phyloP scores from a whole-genome alignment of 53 echinoderm and acorn worm genomes.

The Patiria pectinifera region DNA sequence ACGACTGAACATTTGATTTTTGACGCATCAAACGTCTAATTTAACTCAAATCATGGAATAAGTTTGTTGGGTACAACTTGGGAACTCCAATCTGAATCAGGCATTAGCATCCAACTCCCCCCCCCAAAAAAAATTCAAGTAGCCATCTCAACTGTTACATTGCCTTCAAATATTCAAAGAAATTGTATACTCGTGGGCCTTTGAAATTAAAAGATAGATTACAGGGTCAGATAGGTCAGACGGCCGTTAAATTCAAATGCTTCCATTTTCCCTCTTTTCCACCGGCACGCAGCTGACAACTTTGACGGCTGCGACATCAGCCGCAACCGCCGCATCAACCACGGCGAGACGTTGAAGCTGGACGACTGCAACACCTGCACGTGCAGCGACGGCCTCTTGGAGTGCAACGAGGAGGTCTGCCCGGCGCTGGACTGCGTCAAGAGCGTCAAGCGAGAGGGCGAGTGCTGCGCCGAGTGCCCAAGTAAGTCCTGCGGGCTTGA shows the following conservation, averaged over 20 bases:
- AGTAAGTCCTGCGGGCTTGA: not conserved
- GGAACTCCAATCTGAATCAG: no score
- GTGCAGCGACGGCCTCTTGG: conserved; percentile 22
- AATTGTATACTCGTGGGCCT: no score
- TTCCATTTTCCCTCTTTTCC: not conserved
- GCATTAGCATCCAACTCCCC: no score
- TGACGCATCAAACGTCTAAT: no score
- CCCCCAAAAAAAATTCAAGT: no score
- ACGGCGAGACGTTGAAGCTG: conserved; percentile 35
- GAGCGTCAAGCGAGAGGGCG: conserved; percentile 4
- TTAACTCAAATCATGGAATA: no score
- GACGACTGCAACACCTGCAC: conserved; percentile 39
- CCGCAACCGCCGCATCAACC: not conserved
- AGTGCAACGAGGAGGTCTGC: conserved; percentile 26
- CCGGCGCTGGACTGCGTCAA: conserved; percentile 27
- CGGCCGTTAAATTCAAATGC: not conserved
- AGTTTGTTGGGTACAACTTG: no score
- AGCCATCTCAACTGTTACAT: no score
- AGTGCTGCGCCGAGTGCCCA: conserved; percentile 45
- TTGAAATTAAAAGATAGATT: no score
- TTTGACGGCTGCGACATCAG: conserved; percentile 22
- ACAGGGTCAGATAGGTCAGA: not conserved
- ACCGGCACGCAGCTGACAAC: not conserved
- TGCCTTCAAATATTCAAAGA: no score
- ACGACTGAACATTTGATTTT: no score